phyloP scores from a whole-genome alignment of 2,113 vertebrate genomes.

The Equus quagga region DNA sequence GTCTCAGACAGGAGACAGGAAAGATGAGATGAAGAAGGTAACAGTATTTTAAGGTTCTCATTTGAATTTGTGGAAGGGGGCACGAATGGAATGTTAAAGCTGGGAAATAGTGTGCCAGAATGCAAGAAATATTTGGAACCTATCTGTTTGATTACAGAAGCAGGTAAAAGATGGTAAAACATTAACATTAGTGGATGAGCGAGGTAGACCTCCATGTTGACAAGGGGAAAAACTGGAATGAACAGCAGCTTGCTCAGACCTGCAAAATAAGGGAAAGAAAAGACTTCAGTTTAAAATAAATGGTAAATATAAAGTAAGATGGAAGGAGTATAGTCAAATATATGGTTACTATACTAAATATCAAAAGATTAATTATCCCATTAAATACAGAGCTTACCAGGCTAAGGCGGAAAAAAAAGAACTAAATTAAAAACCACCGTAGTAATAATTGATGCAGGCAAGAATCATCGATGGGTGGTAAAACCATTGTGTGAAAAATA shows the following conservation, averaged over 20 bases:
- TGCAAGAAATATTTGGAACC: neutral
- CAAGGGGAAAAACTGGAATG: neutral
- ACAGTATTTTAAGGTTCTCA: neutral
- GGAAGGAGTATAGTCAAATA: neutral
- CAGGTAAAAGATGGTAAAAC: neutral
- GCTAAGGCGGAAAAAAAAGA: neutral
- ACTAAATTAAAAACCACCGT: neutral
- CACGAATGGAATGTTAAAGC: neutral
- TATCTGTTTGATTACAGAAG: neutral
- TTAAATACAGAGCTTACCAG: neutral
- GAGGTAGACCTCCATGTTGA: neutral
- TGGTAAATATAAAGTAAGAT: neutral
- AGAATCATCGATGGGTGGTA: neutral
- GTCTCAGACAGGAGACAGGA: neutral
- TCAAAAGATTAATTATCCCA: neutral
- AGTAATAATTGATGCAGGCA: neutral
- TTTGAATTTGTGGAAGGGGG: neutral
- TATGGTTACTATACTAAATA: neutral
- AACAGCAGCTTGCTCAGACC: neutral
- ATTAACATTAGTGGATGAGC: neutral
- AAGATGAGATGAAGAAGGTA: neutral
- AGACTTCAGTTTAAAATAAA: neutral
- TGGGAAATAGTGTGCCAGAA: neutral
- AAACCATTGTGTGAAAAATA: neutral
- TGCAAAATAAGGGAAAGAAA: neutral